Evolutionary conservation across 2,888 invertebrate genomes (phyloP), one percentile per base, ranked within the genome.

Genomic region (Lottia gigantea): DNA sequence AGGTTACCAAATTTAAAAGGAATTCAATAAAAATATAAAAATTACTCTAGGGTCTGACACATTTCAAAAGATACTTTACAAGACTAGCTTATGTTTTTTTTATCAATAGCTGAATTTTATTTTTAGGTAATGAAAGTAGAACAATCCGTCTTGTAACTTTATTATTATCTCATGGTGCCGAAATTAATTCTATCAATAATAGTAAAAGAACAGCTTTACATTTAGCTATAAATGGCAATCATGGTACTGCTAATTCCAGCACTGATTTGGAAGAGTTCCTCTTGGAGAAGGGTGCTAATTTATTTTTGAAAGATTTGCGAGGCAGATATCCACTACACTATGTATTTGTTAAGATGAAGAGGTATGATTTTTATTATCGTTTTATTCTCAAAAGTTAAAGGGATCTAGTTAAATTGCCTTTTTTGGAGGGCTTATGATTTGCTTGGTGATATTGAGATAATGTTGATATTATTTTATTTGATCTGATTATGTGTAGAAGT

Each of bases 281-380:
- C 12, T 80, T 90, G 15, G 83, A 86, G 46, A 79, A 82, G n/a
- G 88, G 88, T 31, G 89, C 89, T 7, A 82, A 87, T 74, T 77
- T 84, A 11, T 83, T 88, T 71, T 81, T 82, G 11, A 82, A 80
- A 68, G 89, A 89, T 73, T 79, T 78, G 19, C 76, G 82, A 11
- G 85, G 85, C 11, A 79, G 90, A 65, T 82, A 88, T 31, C 89
- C 91, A 7, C 82, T 91, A 25, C 91, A 91, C 80, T 90, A 90
- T 79, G 89, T 88, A 3, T 90, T 90, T 79, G 82, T 87, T 15
- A 87, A 88, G 74, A 85, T 86, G 66, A 80, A 81, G 46, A 80
- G 77, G 77, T 86, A 81, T 63, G 45, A 66, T 40, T 26, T 62
- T 46, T 31, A 47, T 65, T 47, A 15, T 26, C 26, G 8, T n/a